These are phyloP conservation scores for Puma concolor DNA, from an alignment of 2,113 vertebrate species.

Conservation along the genomic window DNA sequence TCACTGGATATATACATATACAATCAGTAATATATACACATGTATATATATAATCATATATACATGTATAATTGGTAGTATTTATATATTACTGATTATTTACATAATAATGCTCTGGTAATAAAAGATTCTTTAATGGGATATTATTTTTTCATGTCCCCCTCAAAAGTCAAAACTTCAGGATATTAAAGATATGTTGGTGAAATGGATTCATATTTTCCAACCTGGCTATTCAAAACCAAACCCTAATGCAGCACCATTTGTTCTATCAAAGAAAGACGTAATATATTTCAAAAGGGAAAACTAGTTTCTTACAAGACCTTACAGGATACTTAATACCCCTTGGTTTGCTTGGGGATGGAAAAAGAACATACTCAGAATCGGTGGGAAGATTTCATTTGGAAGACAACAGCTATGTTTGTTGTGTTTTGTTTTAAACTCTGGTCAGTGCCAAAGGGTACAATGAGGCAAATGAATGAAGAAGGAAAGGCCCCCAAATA, in stretches of 20 bases:
- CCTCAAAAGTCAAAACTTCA: slow-evolving; percentile 16
- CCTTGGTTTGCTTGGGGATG: not conserved
- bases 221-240: not conserved
- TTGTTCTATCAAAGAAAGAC: not conserved
- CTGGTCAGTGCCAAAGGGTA: not conserved
- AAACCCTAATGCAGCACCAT: not conserved
- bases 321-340: not conserved
- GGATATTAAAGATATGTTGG: not conserved
- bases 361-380: not conserved
- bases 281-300: not conserved
- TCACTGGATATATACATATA: not conserved
- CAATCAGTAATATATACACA: not conserved
- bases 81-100: not conserved
- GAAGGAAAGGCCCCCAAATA: not conserved
- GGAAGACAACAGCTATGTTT: not conserved
- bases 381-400: not conserved
- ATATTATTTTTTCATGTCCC: not conserved
- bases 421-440: not conserved
- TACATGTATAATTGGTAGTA: not conserved
- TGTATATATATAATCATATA: not conserved
- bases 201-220: not conserved
- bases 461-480: not conserved
- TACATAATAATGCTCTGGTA: not conserved
- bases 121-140: not conserved
- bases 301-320: not conserved